Base-by-base conservation (phyloP, 1,140 invertebrate species). In the Luehdorfia chinensis region DNA sequence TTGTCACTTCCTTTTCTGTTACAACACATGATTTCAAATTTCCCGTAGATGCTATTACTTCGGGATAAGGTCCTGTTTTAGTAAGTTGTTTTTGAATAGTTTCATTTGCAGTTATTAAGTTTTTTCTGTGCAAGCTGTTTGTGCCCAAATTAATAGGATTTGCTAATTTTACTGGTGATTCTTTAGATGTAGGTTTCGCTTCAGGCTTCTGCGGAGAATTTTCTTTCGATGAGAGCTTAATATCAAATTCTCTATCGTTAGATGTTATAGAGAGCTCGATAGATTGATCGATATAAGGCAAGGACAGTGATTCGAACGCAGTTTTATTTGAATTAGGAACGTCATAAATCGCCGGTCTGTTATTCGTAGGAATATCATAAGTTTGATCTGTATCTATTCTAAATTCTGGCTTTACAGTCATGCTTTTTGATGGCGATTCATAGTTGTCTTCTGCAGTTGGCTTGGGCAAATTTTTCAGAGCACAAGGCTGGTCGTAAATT, bases 241-340 rank as follows among this genome's bases (percentile, higher is more conserved):
- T 80, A 76, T 87, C 77, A 50, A 83, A 84, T 44, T 83, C 80
- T 76, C 78, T 84, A 73, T 87, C 80, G 59, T 83, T 85, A 5
- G 73, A 67, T 8, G 78, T 60, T 61, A 78, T 78, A 70, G 76
- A 77, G 30, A 81, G 62, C 34, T 87, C 84, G 54, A 84, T 80
- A 1, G 84, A 85, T 67, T 85, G 81, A 27, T 84, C 80, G 28
- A 85, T 84, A 34, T 79, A 87, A 34, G 84, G 84, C 28, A 85
- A 44, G 8, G 79, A 84, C 27, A 84, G 50, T 9, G 79, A 77
- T 50, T 79, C 78, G 44, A 84, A 84, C 3, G 78, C 74, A 2
- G 78, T 84, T 58, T 88, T 87, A 39, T 73, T 85, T 12, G 61
- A 56, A 25, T 61, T 75, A 6, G 87, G 84, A 6, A 87, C 77